Base-by-base conservation (phyloP, 2,113 vertebrate species). In the Ursus arctos region DNA sequence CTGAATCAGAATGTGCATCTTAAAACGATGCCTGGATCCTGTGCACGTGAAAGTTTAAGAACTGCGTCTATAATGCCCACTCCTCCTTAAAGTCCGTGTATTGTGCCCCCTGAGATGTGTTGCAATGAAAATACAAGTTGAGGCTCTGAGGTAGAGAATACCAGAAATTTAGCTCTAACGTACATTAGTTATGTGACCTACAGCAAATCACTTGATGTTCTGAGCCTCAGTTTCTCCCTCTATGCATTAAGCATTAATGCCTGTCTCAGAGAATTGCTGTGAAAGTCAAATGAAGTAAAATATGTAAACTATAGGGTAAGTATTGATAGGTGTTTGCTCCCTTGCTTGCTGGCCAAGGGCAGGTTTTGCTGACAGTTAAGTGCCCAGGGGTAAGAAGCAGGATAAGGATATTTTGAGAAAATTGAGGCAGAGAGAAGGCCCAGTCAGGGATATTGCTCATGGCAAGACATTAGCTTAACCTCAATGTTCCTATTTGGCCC, bases 211-310 rank as follows among this genome's bases (percentile, higher is more conserved):
- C 12, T 59, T 53, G 24, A n/a, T 5, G 79, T 21, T 67, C 26
- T 79, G n/a, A 61, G 74, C 36, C 74, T 97, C 51, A 55, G 65
- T 93, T 59, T 96, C 15, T 21, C 51, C 14, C 31, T 90, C 31
- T 95, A 13, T 21, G 91, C 40, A 47, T 4, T 13, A 15, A 53
- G 47, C 40, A n/a, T n/a, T 10, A 36, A 74, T 55, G 28, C 14
- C 83, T 88, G n/a, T 84, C 36, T 94, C 14, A 7, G 22, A 91
- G 28, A n/a, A 33, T 3, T 40, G 24, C 15, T 6, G 4, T 26
- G 69, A 92, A 72, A 8, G 19, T 28, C 33, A 93, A 95, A 59
- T 65, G 36, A 88, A 95, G 61, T 24, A 59, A 63, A 11, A 36
- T 26, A n/a, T 2, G 12, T 49, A 89, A 94, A 55, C 22, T 40